phyloP scores from a whole-genome alignment of 2,797 vertebrate genomes.

The Malacoraja senta region DNA sequence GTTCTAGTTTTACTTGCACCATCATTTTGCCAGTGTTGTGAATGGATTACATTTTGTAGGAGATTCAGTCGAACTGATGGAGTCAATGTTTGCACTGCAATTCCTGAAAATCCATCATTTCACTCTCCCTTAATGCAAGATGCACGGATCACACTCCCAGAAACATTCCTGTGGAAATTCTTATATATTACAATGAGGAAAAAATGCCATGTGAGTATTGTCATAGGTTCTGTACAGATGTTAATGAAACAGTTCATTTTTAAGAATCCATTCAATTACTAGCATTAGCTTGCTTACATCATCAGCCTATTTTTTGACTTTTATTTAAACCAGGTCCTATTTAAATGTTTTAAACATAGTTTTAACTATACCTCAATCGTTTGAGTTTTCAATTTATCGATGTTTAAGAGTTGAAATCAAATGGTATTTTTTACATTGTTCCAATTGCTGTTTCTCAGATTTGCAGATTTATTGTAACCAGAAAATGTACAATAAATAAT shows the following conservation, averaged over 20 bases:
- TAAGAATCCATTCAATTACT: background rate
- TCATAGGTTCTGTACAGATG: background rate
- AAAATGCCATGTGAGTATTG: background rate
- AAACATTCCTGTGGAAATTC: background rate
- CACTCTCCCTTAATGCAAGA: no score
- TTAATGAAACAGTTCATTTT: background rate
- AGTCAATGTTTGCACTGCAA: background rate
- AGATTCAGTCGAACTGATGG: background rate
- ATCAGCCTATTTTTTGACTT: background rate
- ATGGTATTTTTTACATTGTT: conserved; percentile 25
- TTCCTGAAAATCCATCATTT: background rate
- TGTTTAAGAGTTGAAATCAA: background rate
- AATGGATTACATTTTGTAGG: background rate
- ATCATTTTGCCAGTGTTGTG: background rate
- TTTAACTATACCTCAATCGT: conserved; percentile 1
- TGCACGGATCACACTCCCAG: background rate
- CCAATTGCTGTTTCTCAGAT: conserved; percentile 13
- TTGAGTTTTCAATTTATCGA: background rate
- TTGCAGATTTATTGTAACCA: background rate
- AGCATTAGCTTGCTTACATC: background rate
- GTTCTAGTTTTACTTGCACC: background rate
- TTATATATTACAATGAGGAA: background rate
- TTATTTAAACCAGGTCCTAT: background rate
- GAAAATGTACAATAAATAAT: conserved; percentile 13
- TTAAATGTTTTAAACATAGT: conserved; percentile 2